Base-by-base conservation (phyloP, 2,113 vertebrate genomes). In the Eleginops maclovinus region DNA sequence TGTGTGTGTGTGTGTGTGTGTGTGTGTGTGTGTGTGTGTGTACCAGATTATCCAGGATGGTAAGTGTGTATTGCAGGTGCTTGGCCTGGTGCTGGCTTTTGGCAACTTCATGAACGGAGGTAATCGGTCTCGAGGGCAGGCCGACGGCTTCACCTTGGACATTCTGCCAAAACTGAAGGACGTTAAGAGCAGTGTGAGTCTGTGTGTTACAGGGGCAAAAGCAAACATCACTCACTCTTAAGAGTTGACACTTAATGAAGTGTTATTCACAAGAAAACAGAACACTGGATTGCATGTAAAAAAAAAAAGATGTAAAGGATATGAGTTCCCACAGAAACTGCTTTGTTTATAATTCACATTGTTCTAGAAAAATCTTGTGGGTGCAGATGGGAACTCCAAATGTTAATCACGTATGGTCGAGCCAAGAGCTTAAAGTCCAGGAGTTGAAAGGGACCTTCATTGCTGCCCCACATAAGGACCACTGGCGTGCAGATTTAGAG, bases 21-120 rank as follows among this genome's bases (percentile, higher is more conserved):
- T 54, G 51, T 49, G 36, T 66, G 31, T 56, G 46, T 58, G 2
- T 64, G 12, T 79, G 43, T 72, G 44, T 77, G 41, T 59, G 61
- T 46, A 9, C 53, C 79, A 99, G 98, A 93, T 88, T 47, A 81
- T 99, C 65, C 94, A 96, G 89, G 95, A 90, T 60, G 94, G 95
- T 28, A 74, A 94, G 71, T 93, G 94, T 46, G 96, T 99, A 31
- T 93, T 97, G 91, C 93, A 95, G 68, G 93, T 99, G 62, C 93
- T 99, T 53, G 96, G 96, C 64, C 92, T 99, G 90, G 96, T 99
- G 78, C 94, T 99, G 72, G 96, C 96, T 26, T 97, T 99, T 83
- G 98, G 98, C 59, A 99, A 99, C 94, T 98, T 96, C 86, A 98
- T 99, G 97, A 99, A 99, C 17, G 97, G 97, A 81, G 97, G 97